Base-by-base conservation (phyloP, 92 coral and sea anemone genomes). In the Blastomussa wellsi region DNA sequence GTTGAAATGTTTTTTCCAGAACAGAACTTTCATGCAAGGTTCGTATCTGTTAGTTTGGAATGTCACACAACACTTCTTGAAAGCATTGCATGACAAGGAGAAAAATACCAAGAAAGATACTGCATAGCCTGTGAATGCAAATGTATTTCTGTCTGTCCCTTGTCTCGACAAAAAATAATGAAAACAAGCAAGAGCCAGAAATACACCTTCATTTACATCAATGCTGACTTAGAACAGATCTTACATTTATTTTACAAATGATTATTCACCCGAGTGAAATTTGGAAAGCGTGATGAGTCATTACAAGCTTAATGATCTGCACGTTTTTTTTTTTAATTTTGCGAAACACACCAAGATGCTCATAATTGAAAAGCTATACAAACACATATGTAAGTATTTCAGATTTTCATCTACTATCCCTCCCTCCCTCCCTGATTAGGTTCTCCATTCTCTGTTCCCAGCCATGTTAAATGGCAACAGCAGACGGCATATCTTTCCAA, bases 171-270 rank as follows among this genome's bases (percentile, higher is more conserved):
- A n/a, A n/a, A n/a, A n/a, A n/a, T n/a, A n/a, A n/a, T n/a, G n/a
- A n/a, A n/a, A n/a, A n/a, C n/a, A n/a, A n/a, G n/a, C n/a, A n/a
- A n/a, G n/a, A n/a, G n/a, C n/a, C n/a, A n/a, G n/a, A n/a, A n/a
- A n/a, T n/a, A n/a, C n/a, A n/a, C n/a, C n/a, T n/a, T n/a, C n/a
- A n/a, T n/a, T n/a, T n/a, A 69, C 9, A 32, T 4, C 19, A 14
- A 76, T 2, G 19, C 44, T 29, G 13, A 75, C 41, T 77, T 7
- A 32, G 12, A 28, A 7, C 0, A 51, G 26, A 77, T 77, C 65
- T 77, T 35, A 13, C 48, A 33, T 36, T 77, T 33, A 32, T 77
- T 52, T 53, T 77, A 52, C 81, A 77, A 77, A 77, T 35, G 47
- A 77, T 70, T 26, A 28, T 20, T 70, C 75, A 36, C 15, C 38